Base-by-base conservation (phyloP, 1,140 invertebrate genomes). In the Druon quercuslanigerum region DNA sequence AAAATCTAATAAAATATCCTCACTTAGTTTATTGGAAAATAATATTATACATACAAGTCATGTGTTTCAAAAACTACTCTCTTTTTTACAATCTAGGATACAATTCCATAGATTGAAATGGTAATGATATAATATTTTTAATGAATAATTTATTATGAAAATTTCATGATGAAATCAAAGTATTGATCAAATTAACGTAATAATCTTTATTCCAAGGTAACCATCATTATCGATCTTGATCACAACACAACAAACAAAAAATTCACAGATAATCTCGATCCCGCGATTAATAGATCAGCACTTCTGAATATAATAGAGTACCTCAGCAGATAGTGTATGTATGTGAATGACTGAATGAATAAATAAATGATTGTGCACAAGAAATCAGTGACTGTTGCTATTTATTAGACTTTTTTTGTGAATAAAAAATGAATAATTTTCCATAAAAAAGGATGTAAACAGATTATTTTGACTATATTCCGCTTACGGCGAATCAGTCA, bases 381-480 rank as follows among this genome's bases (percentile, higher is more conserved):
- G 52, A 74, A 57, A 60, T 74, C 33, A 40, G 19, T 74, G 20
- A 73, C 19, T 14, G 25, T 20, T 46, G 51, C 12, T 56, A 52
- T 74, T 54, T 73, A 54, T 17, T 73, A 16, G 25, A 5, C 16
- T 66, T 33, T 33, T 60, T 40, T 66, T 66, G 8, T 40, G 14
- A 66, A 66, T n/a, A 33, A 73, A 33, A n/a, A 72, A 46, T 73
- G 4, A 46, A 74, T 46, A 51, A 57, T 50, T 60, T 46, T 46
- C 40, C 9, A 57, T 72, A 40, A 33, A 72, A 76, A 72, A 72
- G 73, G 40, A 72, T 72, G 52, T 77, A 54, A 50, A 70, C 73
- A 13, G 17, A 73, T 40, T 60, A 74, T 73, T 74, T 74, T 78
- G 76, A 74, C 76, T 78, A 72, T n/a, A 78, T 71, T 54, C 33